Percentiles rank a stretch among this genome's conserved stretches.
phyloP scores from a whole-genome alignment of 2,797 vertebrate genomes.

The Microctenopoma stevenorrisi region DNA sequence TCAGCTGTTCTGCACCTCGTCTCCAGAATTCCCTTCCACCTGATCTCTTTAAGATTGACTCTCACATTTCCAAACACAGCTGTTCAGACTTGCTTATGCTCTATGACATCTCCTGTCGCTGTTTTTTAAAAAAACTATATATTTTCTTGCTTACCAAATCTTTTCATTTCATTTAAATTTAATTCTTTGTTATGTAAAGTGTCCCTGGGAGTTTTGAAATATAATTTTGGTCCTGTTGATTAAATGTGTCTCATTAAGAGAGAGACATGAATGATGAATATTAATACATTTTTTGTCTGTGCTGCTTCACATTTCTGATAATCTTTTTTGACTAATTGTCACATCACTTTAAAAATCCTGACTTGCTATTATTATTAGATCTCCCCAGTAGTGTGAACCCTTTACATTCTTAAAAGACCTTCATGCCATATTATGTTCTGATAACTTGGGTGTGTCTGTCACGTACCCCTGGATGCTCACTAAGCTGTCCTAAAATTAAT shows the following conservation, averaged over 20 bases:
- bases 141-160: too few species aligned
- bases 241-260: constrained; percentile 1
- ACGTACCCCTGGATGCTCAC: constrained; percentile 48
- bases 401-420: constrained; percentile 60
- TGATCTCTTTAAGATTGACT: too few species aligned
- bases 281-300: neutral
- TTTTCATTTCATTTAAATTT: too few species aligned
- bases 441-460: constrained; percentile 55
- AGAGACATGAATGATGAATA: constrained; percentile 7
- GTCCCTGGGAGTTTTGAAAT: neutral
- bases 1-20: too few species aligned
- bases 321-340: neutral
- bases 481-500: constrained; percentile 67
- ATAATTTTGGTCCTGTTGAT: constrained; percentile 5
- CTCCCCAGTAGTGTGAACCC: neutral
- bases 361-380: neutral
- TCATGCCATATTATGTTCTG: constrained; percentile 67
- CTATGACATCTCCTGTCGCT: too few species aligned
- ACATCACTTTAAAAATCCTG: neutral
- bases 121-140: too few species aligned
- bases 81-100: too few species aligned
- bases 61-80: too few species aligned
- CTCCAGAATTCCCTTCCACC: too few species aligned
- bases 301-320: neutral
- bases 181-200: too few species aligned